These are phyloP conservation scores for Dicycla oo DNA, from an alignment of 2,888 invertebrate species.

Conservation along the genomic window DNA sequence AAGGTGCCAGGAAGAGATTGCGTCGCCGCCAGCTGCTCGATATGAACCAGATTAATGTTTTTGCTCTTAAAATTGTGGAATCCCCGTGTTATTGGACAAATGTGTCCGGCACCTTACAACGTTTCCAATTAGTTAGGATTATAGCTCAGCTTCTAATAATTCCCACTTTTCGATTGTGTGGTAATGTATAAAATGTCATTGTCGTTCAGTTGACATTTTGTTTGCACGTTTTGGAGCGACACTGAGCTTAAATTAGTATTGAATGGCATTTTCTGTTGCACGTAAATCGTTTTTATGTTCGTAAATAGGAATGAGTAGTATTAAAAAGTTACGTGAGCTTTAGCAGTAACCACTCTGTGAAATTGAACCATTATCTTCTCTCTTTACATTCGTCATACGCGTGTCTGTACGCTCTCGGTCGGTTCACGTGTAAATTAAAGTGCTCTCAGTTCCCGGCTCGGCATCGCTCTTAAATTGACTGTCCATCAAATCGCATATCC, in stretches of 20 bases:
- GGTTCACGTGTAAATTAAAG: conserved; percentile 71
- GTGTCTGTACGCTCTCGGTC: conserved; percentile 34
- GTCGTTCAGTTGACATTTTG: conserved; percentile 42
- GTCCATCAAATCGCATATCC: conserved; percentile 78
- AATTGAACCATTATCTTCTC: conserved; percentile 38
- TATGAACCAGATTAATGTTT: conserved; percentile 68
- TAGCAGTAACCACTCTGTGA: conserved; percentile 36
- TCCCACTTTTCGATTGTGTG: conserved; percentile 24
- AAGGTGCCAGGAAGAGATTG: conserved; percentile 62
- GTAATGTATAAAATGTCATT: conserved; percentile 48
- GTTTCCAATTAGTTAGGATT: conserved; percentile 49
- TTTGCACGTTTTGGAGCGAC: conserved; percentile 37
- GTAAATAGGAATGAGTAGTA: conserved; percentile 18
- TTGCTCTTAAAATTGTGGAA: conserved; percentile 55
- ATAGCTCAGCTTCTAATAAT: conserved; percentile 33
- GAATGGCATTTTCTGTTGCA: conserved; percentile 34
- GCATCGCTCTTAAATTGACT: conserved; percentile 77
- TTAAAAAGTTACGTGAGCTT: conserved; percentile 28
- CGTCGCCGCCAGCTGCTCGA: conserved; percentile 65
- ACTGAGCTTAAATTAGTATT: conserved; percentile 38
- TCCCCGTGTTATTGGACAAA: conserved; percentile 48
- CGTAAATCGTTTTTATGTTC: conserved; percentile 26
- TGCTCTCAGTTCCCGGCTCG: conserved; percentile 63
- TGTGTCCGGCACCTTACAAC: conserved; percentile 29
- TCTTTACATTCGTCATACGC: conserved; percentile 24